Conservation (phyloP, 2,888 invertebrate genomes). For the Nephrocerus scutellatus region DNA sequence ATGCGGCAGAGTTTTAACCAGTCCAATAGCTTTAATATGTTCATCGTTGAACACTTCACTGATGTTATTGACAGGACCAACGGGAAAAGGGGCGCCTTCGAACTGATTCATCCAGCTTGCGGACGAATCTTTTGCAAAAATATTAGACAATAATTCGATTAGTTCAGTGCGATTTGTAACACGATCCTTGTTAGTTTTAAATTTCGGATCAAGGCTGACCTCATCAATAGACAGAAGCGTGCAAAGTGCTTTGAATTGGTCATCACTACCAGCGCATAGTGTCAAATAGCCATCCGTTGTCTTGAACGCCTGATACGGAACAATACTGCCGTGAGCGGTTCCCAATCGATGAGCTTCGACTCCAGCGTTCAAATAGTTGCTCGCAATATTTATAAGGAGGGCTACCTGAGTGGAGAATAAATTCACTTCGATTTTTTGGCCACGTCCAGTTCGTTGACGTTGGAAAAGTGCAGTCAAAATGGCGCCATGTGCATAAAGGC, state of each 20-base stretch:
- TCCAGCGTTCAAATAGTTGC: conserved; percentile 82
- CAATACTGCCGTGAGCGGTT: conserved; percentile 90
- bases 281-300: conserved; percentile 79
- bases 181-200: conserved; percentile 63
- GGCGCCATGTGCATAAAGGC: conserved; percentile 89
- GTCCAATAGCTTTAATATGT: conserved; percentile 66
- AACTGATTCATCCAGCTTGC: conserved; percentile 69
- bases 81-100: conserved; percentile 70
- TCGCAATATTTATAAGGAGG: conserved; percentile 79
- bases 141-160: conserved; percentile 54
- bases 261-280: conserved; percentile 79
- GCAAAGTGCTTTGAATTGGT: conserved; percentile 70
- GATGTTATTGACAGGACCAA: conserved; percentile 84
- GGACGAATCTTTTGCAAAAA: conserved; percentile 59
- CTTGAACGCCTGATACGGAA: conserved; percentile 87
- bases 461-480: conserved; percentile 85
- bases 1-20: conserved; percentile 68
- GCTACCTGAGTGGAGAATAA: conserved; percentile 89
- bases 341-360: conserved; percentile 75
- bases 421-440: conserved; percentile 91
- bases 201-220: conserved; percentile 59
- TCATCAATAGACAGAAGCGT: conserved; percentile 55
- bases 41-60: conserved; percentile 80
- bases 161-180: conserved; percentile 70
- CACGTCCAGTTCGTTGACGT: conserved; percentile 66